A percentile compares a stretch with the other conserved stretches of the same genome.
Evolutionary conservation across 2,797 vertebrate species (phyloP).

Genomic region (Lepus townsendii): DNA sequence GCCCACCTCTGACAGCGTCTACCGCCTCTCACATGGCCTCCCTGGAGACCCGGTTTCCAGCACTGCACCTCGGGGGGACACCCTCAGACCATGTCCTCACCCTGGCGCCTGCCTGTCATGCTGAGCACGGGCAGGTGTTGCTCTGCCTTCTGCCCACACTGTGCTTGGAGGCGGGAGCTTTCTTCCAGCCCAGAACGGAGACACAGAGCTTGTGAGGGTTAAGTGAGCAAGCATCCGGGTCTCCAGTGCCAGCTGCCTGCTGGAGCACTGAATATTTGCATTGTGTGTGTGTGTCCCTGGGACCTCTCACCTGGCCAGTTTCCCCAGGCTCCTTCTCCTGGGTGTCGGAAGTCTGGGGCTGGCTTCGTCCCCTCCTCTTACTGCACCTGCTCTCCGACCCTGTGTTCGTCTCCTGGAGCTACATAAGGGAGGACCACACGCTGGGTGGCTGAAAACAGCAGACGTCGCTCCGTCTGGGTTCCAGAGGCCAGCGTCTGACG

Average conservation of each 20-base stretch:
- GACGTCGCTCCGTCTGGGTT: too few species aligned
- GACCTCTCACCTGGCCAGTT: neutral
- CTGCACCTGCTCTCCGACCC: neutral
- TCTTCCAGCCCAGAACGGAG: too few species aligned
- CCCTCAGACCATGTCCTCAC: neutral
- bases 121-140: too few species aligned
- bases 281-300: neutral
- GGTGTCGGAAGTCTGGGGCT: neutral
- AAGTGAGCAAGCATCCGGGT: neutral
- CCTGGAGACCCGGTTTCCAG: neutral
- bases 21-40: too few species aligned
- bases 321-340: neutral
- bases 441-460: neutral
- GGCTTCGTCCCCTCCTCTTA: neutral
- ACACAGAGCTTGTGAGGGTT: neutral
- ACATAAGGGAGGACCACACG: fast-evolving
- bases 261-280: neutral
- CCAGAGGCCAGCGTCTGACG: neutral
- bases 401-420: neutral
- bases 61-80: neutral
- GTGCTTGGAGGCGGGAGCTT: too few species aligned
- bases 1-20: neutral
- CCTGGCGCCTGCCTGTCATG: too few species aligned
- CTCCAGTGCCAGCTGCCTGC: neutral
- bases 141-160: neutral